Conservation (phyloP, 2,113 vertebrate genomes). For the Notarius quadriscutis region DNA sequence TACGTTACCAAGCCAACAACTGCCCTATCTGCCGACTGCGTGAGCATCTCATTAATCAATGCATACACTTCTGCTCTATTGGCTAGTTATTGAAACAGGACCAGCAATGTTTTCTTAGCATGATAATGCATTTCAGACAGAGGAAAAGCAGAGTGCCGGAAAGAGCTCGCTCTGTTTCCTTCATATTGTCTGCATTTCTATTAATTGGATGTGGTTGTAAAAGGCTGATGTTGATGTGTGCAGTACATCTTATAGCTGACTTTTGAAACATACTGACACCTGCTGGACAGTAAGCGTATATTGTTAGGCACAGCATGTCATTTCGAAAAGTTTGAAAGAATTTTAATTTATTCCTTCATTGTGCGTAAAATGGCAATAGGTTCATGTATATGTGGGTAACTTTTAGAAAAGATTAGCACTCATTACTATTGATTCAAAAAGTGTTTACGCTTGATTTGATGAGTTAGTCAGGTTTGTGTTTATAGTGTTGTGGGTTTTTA, state of each 20-base stretch:
- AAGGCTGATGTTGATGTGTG: not conserved
- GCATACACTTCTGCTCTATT: slow-evolving; percentile 9
- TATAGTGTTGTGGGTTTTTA: not conserved
- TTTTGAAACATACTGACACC: slow-evolving; percentile 59
- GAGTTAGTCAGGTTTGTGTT: not conserved
- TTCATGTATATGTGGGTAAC: not conserved
- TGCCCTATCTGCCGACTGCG: slow-evolving; percentile 96
- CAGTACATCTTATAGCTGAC: not conserved
- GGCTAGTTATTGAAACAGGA: slow-evolving; percentile 17
- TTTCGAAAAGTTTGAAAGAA: not conserved
- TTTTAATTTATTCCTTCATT: not conserved
- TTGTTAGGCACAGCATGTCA: not conserved
- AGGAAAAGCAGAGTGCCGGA: slow-evolving; percentile 1
- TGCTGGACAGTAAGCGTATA: slow-evolving; percentile 57
- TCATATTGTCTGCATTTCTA: not conserved
- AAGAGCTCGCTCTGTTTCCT: not conserved
- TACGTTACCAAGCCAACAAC: slow-evolving; percentile 98
- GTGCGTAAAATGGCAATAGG: slow-evolving; percentile 5
- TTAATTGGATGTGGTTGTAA: slow-evolving; percentile 6
- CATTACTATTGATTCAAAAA: not conserved
- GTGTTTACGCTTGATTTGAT: not conserved
- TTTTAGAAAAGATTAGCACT: not conserved
- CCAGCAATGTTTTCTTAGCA: slow-evolving; percentile 5
- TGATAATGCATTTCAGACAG: not conserved
- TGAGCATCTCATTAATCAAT: slow-evolving; percentile 69